A percentile compares a stretch with the other conserved stretches of the same genome.
Conservation (phyloP, 2,888 invertebrate species). For the Lithophane semibrunnea region DNA sequence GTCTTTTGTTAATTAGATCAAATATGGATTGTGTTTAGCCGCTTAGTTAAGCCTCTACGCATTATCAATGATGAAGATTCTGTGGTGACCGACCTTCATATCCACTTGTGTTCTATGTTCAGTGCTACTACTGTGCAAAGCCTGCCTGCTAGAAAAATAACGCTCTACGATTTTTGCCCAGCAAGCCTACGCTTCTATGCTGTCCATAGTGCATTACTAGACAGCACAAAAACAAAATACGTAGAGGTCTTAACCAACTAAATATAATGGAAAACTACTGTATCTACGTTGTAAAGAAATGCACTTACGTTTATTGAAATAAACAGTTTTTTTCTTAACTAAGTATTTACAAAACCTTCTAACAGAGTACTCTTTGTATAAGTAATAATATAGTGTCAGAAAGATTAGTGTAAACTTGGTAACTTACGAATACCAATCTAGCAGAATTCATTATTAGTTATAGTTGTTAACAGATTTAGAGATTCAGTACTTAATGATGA, state of each 20-base stretch:
- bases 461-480: neutral
- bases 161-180: neutral
- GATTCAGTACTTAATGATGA: neutral
- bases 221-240: neutral
- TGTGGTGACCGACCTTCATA: neutral
- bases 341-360: neutral
- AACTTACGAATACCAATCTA: slow-evolving; percentile 40
- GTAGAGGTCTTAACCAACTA: slow-evolving; percentile 9
- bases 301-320: too few relatives aligned
- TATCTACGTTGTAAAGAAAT: neutral
- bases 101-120: neutral
- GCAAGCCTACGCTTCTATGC: neutral
- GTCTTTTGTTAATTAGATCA: neutral
- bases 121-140: neutral
- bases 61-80: neutral
- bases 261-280: neutral
- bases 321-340: neutral
- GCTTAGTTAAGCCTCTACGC: neutral
- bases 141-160: neutral
- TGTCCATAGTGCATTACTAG: neutral
- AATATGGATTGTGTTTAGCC: slow-evolving; percentile 2
- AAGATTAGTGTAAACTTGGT: slow-evolving; percentile 6
- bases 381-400: neutral
- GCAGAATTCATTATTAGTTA: neutral
- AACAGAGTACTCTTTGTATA: neutral